These are phyloP conservation scores for Lonchura striata DNA, from an alignment of 2,113 vertebrate species.

Conservation along the genomic window DNA sequence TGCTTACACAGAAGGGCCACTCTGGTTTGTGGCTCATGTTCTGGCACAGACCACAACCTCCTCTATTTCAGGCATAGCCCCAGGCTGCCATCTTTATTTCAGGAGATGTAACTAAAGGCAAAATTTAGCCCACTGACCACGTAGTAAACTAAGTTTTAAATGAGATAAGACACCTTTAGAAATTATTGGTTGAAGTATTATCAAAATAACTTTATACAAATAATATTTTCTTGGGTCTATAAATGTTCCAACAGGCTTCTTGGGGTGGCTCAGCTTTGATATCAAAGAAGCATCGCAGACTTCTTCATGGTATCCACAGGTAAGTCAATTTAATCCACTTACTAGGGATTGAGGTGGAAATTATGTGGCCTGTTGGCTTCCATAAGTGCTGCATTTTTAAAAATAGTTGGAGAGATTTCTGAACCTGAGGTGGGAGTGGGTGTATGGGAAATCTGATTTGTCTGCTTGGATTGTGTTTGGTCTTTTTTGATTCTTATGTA, in stretches of 20 bases:
- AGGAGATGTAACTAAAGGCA: background rate
- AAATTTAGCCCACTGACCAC: background rate
- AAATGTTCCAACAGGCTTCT: slow-evolving; percentile 77
- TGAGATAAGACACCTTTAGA: background rate
- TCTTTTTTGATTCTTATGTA: background rate
- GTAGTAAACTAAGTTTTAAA: background rate
- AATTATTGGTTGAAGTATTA: background rate
- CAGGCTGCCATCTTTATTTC: background rate
- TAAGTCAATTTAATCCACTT: slow-evolving; percentile 6
- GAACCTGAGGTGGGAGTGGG: background rate
- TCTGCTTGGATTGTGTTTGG: background rate
- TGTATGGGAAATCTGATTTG: background rate
- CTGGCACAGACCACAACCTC: background rate
- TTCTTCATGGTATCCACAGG: slow-evolving; percentile 83
- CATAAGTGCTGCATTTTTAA: background rate
- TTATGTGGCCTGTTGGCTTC: background rate
- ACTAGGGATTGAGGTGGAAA: background rate
- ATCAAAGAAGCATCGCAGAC: slow-evolving; percentile 75
- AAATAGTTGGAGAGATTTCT: background rate
- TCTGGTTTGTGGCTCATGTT: background rate
- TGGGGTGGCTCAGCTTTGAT: slow-evolving; percentile 86
- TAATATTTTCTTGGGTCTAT: background rate
- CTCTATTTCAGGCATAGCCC: background rate
- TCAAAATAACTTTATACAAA: background rate
- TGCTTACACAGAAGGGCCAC: background rate